phyloP scores from a whole-genome alignment of 2,797 vertebrate species.

The Urosaurus nigricauda region DNA sequence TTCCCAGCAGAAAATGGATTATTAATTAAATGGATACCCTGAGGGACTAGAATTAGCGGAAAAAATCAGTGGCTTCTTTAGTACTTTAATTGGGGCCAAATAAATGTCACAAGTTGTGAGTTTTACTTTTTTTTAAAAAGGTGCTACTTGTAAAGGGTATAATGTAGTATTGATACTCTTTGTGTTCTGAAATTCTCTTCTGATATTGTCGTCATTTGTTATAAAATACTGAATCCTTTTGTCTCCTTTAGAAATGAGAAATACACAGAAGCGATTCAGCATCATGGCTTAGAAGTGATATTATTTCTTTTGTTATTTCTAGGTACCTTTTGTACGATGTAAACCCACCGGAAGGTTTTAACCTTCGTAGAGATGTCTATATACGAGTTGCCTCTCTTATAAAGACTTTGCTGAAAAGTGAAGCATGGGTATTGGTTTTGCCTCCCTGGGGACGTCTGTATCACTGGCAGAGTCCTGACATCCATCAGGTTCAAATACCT shows the following conservation, averaged over 20 bases:
- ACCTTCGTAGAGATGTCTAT: conserved; percentile 94
- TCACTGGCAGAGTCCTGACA: conserved; percentile 95
- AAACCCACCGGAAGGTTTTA: conserved; percentile 97
- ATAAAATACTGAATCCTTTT: neutral
- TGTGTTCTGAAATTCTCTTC: neutral
- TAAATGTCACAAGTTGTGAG: neutral
- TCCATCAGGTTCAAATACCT: conserved; percentile 90
- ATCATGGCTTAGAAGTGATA: accelerated
- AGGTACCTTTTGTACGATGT: conserved; percentile 97
- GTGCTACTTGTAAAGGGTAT: neutral
- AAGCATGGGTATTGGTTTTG: conserved; percentile 94
- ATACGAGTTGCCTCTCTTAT: conserved; percentile 92
- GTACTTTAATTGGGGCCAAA: neutral
- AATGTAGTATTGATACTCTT: neutral
- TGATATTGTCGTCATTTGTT: neutral
- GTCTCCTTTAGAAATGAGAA: neutral
- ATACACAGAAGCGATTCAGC: accelerated
- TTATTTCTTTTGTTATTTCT: neutral
- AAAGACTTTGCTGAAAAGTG: conserved; percentile 87
- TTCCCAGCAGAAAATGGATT: too few relatives aligned
- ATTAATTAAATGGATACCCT: too few relatives aligned
- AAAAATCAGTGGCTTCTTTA: too few relatives aligned
- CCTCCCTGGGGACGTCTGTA: conserved; percentile 97
- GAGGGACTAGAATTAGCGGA: too few relatives aligned
- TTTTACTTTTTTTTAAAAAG: neutral